phyloP scores from a whole-genome alignment of 2,113 vertebrate species.

The Scortum barcoo region DNA sequence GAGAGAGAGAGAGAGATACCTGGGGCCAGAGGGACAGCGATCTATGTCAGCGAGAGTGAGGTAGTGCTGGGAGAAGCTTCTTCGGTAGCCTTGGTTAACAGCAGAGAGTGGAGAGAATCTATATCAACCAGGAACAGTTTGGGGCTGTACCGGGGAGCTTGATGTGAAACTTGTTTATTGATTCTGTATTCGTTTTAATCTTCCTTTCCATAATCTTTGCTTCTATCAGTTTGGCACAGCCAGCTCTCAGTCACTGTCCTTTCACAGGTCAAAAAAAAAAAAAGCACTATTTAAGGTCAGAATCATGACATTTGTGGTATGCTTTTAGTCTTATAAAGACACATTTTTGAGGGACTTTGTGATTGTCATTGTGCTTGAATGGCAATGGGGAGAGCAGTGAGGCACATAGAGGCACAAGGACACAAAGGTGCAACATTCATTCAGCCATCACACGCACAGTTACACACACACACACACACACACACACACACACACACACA shows the following conservation, averaged over 20 bases:
- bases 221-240: not conserved
- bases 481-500: constrained; percentile 10
- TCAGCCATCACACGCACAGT: not conserved
- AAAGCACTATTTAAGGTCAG: not conserved
- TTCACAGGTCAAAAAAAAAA: constrained; percentile 9
- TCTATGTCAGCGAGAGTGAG: constrained; percentile 43
- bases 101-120: not conserved
- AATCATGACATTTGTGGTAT: not conserved
- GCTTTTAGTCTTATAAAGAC: not conserved
- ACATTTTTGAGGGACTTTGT: not conserved
- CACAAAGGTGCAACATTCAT: constrained; percentile 53
- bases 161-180: constrained; percentile 7
- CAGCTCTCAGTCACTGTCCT: not conserved
- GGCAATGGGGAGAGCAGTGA: not conserved
- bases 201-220: not conserved
- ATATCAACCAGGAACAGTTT: not conserved
- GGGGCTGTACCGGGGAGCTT: not conserved
- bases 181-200: constrained; percentile 2
- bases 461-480: not conserved
- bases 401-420: constrained; percentile 11
- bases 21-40: constrained; percentile 64
- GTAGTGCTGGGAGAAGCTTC: constrained; percentile 42
- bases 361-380: constrained; percentile 10
- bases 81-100: constrained; percentile 72
- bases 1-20: constrained; percentile 45